phyloP scores from a whole-genome alignment of 2,888 invertebrate species.

The Vanessa cardui region DNA sequence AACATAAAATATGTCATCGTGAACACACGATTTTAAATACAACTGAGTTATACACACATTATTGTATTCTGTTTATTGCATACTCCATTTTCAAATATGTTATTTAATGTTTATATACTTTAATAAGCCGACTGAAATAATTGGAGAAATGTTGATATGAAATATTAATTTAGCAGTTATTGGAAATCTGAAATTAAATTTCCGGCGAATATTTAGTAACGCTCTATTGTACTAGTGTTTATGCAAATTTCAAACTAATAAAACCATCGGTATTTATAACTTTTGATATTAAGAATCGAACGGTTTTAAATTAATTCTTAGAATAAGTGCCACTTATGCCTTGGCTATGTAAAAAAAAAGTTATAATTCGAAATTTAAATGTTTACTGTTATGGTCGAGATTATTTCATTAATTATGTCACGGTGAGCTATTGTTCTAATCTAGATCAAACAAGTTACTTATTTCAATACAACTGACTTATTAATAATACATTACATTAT shows the following conservation, averaged over 20 bases:
- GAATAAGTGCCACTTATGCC: no score
- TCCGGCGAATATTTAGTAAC: constrained; percentile 26
- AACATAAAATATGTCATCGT: background rate
- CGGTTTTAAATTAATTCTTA: no score
- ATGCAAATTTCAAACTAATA: background rate
- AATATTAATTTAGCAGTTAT: constrained; percentile 34
- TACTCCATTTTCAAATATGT: background rate
- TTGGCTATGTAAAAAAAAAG: no score
- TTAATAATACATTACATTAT: no score
- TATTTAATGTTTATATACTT: constrained; percentile 13
- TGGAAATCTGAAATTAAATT: constrained; percentile 36
- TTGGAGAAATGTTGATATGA: constrained; percentile 32
- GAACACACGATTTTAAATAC: background rate
- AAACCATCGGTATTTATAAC: no score
- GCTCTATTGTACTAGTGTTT: constrained; percentile 5
- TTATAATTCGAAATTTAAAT: no score
- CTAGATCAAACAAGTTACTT: no score
- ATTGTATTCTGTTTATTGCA: constrained; percentile 11
- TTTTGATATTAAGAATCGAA: no score
- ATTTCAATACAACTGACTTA: no score
- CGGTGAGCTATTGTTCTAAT: no score
- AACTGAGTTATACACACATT: constrained; percentile 2
- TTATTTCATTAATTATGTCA: no score
- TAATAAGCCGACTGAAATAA: constrained; percentile 33
- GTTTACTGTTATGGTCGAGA: no score